These are phyloP conservation scores for Euglossa dilemma DNA, from an alignment of 1,140 invertebrate genomes.

Conservation along the genomic window DNA sequence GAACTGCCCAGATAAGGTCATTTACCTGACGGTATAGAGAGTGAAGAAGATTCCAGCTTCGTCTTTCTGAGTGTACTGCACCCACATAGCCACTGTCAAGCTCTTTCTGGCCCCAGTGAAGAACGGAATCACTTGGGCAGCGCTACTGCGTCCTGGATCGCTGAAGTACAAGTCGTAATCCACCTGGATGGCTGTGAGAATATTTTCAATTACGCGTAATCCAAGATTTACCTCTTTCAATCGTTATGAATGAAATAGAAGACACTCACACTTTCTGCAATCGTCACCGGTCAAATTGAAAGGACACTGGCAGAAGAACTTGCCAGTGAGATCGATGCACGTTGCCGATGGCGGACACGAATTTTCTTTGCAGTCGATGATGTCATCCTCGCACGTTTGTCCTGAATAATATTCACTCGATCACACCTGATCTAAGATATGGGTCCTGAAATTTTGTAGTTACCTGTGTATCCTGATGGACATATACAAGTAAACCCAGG, in stretches of 20 bases:
- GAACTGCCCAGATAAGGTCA: too few species aligned
- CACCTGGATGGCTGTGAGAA: constrained; percentile 92
- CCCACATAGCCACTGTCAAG: constrained; percentile 96
- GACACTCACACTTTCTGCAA: constrained; percentile 93
- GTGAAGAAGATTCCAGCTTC: constrained; percentile 97
- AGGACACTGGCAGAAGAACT: constrained; percentile 97
- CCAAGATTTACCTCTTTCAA: not conserved
- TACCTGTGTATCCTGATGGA: constrained; percentile 90
- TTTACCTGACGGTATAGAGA: constrained; percentile 91
- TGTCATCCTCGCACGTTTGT: constrained; percentile 95
- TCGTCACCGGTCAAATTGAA: constrained; percentile 98
- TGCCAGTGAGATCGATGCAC: constrained; percentile 95
- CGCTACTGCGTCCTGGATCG: constrained; percentile 93
- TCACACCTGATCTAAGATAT: not conserved
- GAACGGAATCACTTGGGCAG: constrained; percentile 95
- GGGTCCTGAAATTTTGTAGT: not conserved
- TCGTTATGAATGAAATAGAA: not conserved
- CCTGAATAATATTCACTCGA: constrained; percentile 80
- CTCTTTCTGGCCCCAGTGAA: constrained; percentile 89
- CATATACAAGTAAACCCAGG: constrained; percentile 93
- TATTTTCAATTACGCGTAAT: not conserved
- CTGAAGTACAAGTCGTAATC: constrained; percentile 98
- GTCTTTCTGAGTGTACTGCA: constrained; percentile 95
- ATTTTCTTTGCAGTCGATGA: constrained; percentile 95
- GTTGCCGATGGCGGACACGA: constrained; percentile 96